Base-by-base conservation (phyloP, 2,113 vertebrate genomes). In the Syrrhaptes paradoxus region DNA sequence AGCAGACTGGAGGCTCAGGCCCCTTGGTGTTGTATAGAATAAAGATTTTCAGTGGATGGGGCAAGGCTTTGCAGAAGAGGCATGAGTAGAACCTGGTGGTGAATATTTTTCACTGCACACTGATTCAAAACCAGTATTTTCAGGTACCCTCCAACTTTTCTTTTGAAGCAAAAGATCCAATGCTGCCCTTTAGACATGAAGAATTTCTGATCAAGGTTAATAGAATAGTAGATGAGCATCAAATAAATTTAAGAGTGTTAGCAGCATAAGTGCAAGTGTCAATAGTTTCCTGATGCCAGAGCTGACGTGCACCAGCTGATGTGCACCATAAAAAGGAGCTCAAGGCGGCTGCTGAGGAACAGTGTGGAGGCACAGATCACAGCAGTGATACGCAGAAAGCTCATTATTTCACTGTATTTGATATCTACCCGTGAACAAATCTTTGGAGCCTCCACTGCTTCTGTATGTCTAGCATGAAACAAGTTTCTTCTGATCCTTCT, bases 401-500 rank as follows among this genome's bases (percentile, higher is more conserved):
- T 85, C 28, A 57, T 78, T 82, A 49, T 54, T 74, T 85, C 67
- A 46, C 28, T 58, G 16, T 4, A 66, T 28, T 16, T 76, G 25
- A 9, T 36, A 79, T 20, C n/a, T 76, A 76, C 21, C 41, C 6
- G 0, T 52, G 54, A 93, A 89, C 34, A 79, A 54, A 32, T 24
- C 78, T 93, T 82, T 52, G 45, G 85, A 90, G 79, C 26, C 32
- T 48, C 31, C 16, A 15, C 31, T 66, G 67, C 12, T 83, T 87
- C 58, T 68, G 10, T 38, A 31, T 1, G 15, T 76, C 31, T 73
- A 57, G 66, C 7, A 0, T 52, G 12, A 72, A 94, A 74, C 7
- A 41, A 82, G 29, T 55, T 82, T 79, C 36, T 90, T 85, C n/a
- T 34, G 17, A 68, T 82, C n/a, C 28, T 96, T 79, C 38, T 26